These are phyloP conservation scores for Nothura maculosa DNA, from an alignment of 2,797 vertebrate genomes.

Conservation along the genomic window DNA sequence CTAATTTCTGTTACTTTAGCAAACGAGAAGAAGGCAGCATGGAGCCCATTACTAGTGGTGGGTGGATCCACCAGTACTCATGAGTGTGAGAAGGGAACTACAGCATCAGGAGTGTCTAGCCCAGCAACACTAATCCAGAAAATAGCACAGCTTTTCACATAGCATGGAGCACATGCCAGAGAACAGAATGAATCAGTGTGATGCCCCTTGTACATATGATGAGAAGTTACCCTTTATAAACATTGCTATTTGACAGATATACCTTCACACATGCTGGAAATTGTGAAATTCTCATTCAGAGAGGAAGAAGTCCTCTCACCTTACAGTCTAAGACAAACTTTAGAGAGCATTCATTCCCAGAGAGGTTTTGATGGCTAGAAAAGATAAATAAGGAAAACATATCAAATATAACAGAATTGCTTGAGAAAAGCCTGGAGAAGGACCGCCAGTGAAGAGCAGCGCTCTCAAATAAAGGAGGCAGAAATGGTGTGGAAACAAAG, in stretches of 20 bases:
- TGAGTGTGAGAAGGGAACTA: not conserved
- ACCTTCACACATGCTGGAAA: not conserved
- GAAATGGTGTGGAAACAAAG: not conserved
- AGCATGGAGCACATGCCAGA: not conserved
- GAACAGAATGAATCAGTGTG: not conserved
- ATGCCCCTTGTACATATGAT: not conserved
- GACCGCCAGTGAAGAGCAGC: not conserved
- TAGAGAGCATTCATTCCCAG: not conserved
- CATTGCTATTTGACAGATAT: not conserved
- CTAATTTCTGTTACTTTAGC: not conserved
- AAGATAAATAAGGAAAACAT: too few species aligned
- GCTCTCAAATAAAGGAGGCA: not conserved
- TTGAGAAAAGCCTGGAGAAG: not conserved
- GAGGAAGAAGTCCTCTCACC: not conserved
- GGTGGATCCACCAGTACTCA: not conserved
- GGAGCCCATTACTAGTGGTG: not conserved
- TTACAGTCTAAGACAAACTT: not conserved
- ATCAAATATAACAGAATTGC: not conserved
- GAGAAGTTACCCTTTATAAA: not conserved
- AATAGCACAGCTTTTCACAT: not conserved
- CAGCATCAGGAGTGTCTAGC: not conserved
- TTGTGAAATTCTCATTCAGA: not conserved
- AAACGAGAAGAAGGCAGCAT: not conserved
- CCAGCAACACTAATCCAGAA: not conserved
- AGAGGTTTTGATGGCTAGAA: not conserved